phyloP scores from a whole-genome alignment of 2,113 vertebrate genomes.

The Syrmaticus mikado region DNA sequence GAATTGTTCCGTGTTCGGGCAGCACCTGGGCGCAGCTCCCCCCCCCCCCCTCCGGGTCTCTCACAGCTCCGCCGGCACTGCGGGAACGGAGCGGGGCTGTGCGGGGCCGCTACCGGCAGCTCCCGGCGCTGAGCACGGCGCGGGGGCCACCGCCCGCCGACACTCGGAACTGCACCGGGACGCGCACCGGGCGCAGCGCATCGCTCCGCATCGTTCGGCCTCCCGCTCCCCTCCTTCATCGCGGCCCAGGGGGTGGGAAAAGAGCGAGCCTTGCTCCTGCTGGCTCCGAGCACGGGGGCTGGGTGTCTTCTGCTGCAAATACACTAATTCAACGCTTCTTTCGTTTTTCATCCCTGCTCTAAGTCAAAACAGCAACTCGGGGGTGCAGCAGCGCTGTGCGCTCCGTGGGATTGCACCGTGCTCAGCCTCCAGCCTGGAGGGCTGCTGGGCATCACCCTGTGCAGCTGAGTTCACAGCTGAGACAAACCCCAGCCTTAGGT shows the following conservation, averaged over 20 bases:
- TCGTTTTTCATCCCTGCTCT: accelerated
- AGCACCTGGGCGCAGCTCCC: background rate
- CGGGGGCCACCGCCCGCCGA: slow-evolving; percentile 41
- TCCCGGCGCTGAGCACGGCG: background rate
- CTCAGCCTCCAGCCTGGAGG: background rate
- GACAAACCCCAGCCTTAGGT: background rate
- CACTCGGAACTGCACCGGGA: slow-evolving; percentile 20
- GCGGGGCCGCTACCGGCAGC: no score
- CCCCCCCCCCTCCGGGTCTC: no score
- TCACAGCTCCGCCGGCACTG: no score
- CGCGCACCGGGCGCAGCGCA: no score
- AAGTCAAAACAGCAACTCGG: accelerated
- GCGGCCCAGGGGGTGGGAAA: background rate
- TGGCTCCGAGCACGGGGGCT: accelerated
- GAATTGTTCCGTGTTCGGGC: no score
- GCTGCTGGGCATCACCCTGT: accelerated
- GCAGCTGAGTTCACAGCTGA: background rate
- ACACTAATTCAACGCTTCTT: accelerated
- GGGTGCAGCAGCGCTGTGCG: accelerated
- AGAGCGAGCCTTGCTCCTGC: accelerated
- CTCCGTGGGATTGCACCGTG: background rate
- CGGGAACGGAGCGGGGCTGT: no score
- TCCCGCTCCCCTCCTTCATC: background rate
- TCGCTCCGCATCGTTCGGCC: background rate
- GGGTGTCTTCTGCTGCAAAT: background rate